These are phyloP conservation scores for Drosophila mojavensis DNA, from an alignment of 1,140 invertebrate genomes.

Conservation along the genomic window DNA sequence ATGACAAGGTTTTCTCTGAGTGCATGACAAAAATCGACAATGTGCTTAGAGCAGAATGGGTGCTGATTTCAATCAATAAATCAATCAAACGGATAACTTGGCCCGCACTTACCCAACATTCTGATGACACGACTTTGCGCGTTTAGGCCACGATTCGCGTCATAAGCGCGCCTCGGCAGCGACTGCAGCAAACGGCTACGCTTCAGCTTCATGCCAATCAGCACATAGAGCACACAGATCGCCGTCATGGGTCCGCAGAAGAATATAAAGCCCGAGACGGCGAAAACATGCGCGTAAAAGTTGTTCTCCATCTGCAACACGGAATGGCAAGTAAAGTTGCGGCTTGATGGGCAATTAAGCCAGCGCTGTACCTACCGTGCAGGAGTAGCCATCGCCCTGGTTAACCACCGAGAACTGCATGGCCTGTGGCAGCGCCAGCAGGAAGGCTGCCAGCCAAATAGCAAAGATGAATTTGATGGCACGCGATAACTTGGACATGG, in stretches of 20 bases:
- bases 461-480: constrained; percentile 89
- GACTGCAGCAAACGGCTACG: constrained; percentile 80
- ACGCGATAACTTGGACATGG: constrained; percentile 91
- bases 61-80: constrained; percentile 61
- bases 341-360: constrained; percentile 14
- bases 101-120: constrained; percentile 87
- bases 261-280: constrained; percentile 92
- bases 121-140: constrained; percentile 87
- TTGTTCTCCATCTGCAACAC: constrained; percentile 85
- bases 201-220: constrained; percentile 91
- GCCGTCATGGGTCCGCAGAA: constrained; percentile 94
- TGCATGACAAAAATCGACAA: constrained; percentile 41
- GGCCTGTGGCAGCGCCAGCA: constrained; percentile 91
- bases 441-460: constrained; percentile 89
- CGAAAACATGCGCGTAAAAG: constrained; percentile 90
- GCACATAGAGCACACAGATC: constrained; percentile 92
- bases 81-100: neutral
- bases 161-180: constrained; percentile 58
- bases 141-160: constrained; percentile 70
- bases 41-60: neutral
- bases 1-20: neutral
- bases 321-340: neutral
- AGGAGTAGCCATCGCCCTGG: constrained; percentile 84
- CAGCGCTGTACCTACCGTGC: constrained; percentile 61
- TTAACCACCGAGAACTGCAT: constrained; percentile 88